Conservation (phyloP, 2,797 vertebrate genomes). For the Octomys mimax region DNA sequence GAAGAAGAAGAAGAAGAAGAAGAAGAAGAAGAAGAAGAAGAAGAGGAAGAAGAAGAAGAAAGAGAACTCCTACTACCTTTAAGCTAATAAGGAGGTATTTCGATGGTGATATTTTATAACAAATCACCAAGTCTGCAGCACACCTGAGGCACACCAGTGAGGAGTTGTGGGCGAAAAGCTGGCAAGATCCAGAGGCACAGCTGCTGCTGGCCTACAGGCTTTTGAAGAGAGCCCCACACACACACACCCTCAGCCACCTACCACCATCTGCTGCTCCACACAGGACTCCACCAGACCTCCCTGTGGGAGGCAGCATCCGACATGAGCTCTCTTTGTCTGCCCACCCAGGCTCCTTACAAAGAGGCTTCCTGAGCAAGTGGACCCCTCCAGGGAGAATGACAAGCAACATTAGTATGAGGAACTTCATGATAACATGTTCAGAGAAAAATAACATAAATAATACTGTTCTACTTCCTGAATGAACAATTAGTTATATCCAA, state of each 20-base stretch:
- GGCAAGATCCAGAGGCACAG: constrained; percentile 80
- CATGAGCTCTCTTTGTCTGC: constrained; percentile 45
- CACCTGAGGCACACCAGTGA: constrained; percentile 69
- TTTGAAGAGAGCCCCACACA: constrained; percentile 61
- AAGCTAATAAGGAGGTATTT: neutral
- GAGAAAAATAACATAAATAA: constrained; percentile 20
- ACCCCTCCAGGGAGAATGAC: neutral
- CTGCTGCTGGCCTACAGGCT: constrained; percentile 76
- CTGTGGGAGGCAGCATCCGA: constrained; percentile 24
- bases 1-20: neutral
- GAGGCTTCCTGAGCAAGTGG: constrained; percentile 36
- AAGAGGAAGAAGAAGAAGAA: neutral
- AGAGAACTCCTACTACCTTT: neutral
- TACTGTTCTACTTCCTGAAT: neutral
- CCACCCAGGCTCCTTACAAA: neutral
- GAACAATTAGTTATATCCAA: neutral
- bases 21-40: neutral
- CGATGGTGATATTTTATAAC: neutral
- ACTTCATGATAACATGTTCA: neutral
- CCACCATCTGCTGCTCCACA: constrained; percentile 79
- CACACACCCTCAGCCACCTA: constrained; percentile 74
- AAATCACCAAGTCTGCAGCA: constrained; percentile 38
- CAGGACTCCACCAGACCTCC: constrained; percentile 61
- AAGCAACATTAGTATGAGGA: neutral
- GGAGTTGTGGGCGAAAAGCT: constrained; percentile 69